These are phyloP conservation scores for Coenonympha arcania DNA, from an alignment of 2,888 invertebrate genomes.

Conservation along the genomic window DNA sequence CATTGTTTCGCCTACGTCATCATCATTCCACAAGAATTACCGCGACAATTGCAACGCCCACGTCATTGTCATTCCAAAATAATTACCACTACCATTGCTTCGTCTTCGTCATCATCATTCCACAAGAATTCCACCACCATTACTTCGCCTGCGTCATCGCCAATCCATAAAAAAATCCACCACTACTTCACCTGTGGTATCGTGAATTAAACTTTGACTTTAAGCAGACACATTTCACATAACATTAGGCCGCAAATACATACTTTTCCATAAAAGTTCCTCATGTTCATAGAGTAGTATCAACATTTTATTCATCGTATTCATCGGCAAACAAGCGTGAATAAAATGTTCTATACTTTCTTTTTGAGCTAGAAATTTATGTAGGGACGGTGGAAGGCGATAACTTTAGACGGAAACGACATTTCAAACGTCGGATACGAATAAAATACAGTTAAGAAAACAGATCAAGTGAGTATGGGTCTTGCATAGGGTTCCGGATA, in stretches of 20 bases:
- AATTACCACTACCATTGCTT: too few relatives aligned
- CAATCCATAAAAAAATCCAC: too few relatives aligned
- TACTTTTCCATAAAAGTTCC: neutral
- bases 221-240: too few relatives aligned
- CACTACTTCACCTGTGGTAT: too few relatives aligned
- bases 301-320: neutral
- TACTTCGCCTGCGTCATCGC: too few relatives aligned
- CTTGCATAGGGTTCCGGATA: constrained; percentile 8
- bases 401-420: constrained; percentile 22
- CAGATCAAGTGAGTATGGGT: neutral
- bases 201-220: too few relatives aligned
- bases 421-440: constrained; percentile 21
- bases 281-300: neutral
- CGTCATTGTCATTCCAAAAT: too few relatives aligned
- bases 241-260: neutral
- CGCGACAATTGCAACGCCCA: too few relatives aligned
- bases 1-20: too few relatives aligned
- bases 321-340: constrained; percentile 13
- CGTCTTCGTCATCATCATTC: too few relatives aligned
- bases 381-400: constrained; percentile 12
- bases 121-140: too few relatives aligned
- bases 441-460: constrained; percentile 19
- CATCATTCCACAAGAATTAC: too few relatives aligned
- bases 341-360: constrained; percentile 13
- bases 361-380: constrained; percentile 13